Evolutionary conservation across 2,797 vertebrate species (phyloP).

Genomic region (Morelia viridis): DNA sequence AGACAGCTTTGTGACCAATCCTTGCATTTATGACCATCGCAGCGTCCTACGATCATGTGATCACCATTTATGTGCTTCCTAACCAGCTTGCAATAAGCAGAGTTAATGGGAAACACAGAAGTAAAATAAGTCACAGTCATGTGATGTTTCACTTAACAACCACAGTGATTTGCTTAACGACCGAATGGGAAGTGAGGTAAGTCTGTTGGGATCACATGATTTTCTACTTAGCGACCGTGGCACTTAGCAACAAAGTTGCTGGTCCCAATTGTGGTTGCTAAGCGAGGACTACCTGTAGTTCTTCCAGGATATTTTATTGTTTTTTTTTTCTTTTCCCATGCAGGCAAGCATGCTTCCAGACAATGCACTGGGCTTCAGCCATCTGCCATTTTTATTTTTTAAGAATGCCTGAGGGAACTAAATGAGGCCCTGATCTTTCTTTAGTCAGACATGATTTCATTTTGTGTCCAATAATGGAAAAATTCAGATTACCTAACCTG

Average conservation of each 20-base stretch:
- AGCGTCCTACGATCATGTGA: background rate
- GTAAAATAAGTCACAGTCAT: background rate
- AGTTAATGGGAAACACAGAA: background rate
- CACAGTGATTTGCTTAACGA: background rate
- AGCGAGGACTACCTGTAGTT: background rate
- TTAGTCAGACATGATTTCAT: slow-evolving; percentile 30
- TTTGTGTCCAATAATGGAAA: background rate
- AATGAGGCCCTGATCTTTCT: background rate
- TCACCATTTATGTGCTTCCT: background rate
- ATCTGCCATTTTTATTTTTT: background rate
- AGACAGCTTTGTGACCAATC: no score
- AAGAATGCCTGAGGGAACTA: background rate
- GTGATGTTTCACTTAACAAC: background rate
- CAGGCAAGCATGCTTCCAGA: background rate
- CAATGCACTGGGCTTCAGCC: background rate
- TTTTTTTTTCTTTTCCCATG: background rate
- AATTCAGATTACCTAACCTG: slow-evolving; percentile 1
- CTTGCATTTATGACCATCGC: background rate
- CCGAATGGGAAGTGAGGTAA: background rate
- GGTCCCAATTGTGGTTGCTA: background rate
- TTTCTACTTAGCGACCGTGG: background rate
- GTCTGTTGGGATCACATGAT: background rate
- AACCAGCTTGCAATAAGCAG: background rate
- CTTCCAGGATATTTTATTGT: background rate
- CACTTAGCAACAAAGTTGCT: background rate